Evolutionary conservation across 2,797 vertebrate genomes (phyloP), one percentile per base, ranked within the genome.

Genomic region (Liasis olivaceus): DNA sequence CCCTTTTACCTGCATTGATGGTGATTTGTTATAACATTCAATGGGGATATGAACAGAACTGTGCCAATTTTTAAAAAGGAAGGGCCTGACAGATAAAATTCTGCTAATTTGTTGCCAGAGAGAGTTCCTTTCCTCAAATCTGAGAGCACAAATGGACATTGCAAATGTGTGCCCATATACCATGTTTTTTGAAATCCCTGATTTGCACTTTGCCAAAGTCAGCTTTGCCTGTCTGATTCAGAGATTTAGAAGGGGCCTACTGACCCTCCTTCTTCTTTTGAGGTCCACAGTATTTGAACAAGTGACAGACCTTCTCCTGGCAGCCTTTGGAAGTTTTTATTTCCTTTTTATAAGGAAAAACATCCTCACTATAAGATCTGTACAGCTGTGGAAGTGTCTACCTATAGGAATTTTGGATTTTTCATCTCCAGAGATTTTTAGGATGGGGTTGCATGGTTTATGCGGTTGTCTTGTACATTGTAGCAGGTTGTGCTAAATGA

Each of bases 31-130:
- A 66, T 42, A 93, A 28, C 92, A 90, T 42, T 92, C 94, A 89
- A 91, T 93, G 92, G 87, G 64, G 95, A 93, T 91, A 95, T 95
- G 93, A 96, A 92, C 94, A 94, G 94, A 90, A 7, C 87, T 60
- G 91, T 0, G 13, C 2, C 94, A 94, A 94, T 62, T 94, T 92
- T 95, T 91, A 93, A 93, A 93, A 93, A 93, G 84, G 95, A 94
- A 94, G 95, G 95, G 94, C 94, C 95, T 95, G 95, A 97, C 96
- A 97, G 95, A 96, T 96, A 96, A 97, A 81, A 93, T 93, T 89
- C 92, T 63, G 77, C 88, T 89, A n/a, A 96, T 92, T 66, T 92
- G 96, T 97, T 94, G 92, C 95, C 95, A 95, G 94, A 95, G 91
- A 85, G 91, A 94, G 90, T 88, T 93, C 95, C 47, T 85, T 93